Conservation (phyloP, 2,888 invertebrate genomes). For the Bhutanitis thaidina region DNA sequence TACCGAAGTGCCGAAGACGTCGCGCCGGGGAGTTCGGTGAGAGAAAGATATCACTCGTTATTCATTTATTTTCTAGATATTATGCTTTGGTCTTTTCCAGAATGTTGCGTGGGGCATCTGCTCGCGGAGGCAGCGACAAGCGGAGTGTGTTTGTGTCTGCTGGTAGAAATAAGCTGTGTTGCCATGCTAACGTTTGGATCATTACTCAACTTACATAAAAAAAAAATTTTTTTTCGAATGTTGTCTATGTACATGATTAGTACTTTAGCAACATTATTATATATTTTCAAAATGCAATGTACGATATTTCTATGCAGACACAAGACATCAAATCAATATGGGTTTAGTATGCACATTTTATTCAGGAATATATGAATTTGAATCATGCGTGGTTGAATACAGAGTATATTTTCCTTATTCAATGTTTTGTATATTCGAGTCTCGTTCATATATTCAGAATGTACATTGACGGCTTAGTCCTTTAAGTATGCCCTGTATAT, state of each 20-base stretch:
- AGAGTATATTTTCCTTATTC: not conserved
- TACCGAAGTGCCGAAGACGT: slow-evolving; percentile 31
- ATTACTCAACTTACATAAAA: not conserved
- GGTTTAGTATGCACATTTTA: slow-evolving; percentile 23
- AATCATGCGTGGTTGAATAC: slow-evolving; percentile 25
- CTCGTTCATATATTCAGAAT: not conserved
- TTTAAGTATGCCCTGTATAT: slow-evolving; percentile 39
- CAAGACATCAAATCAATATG: slow-evolving; percentile 11
- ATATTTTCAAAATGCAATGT: not conserved
- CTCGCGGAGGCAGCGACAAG: slow-evolving; percentile 1
- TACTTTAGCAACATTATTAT: not conserved
- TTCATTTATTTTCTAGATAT: slow-evolving; percentile 48
- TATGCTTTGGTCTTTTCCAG: slow-evolving; percentile 72
- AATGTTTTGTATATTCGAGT: not conserved
- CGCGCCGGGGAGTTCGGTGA: slow-evolving; percentile 44
- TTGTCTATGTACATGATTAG: not conserved
- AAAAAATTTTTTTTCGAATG: not conserved
- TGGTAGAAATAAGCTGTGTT: slow-evolving; percentile 1
- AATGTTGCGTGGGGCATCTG: slow-evolving; percentile 26
- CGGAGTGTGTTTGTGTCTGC: slow-evolving; percentile 19
- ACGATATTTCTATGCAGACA: not conserved
- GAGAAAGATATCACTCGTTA: slow-evolving; percentile 31
- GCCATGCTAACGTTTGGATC: not conserved
- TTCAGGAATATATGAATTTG: slow-evolving; percentile 22
- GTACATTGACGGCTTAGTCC: slow-evolving; percentile 26